Evolutionary conservation across 2,113 vertebrate species (phyloP).

Genomic region (Haemorhous mexicanus): DNA sequence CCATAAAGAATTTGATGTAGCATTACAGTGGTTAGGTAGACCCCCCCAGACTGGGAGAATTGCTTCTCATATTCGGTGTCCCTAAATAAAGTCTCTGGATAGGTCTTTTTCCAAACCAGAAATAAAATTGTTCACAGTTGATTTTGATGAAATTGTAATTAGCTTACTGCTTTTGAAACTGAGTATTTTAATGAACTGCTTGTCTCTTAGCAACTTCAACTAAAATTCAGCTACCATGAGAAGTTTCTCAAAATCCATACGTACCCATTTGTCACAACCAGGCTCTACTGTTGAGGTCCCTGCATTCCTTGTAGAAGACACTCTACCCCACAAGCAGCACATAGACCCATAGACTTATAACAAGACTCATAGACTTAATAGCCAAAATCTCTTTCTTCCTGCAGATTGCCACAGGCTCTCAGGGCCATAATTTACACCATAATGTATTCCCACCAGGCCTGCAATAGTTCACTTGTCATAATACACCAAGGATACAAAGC

Average conservation of each 20-base stretch:
- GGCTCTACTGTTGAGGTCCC: not conserved
- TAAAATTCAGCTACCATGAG: not conserved
- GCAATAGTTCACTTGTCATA: constrained; percentile 17
- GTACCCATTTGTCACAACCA: not conserved
- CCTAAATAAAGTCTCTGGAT: not conserved
- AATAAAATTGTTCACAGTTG: not conserved
- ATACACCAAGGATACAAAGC: not conserved
- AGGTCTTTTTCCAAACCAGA: not conserved
- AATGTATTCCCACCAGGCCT: not conserved
- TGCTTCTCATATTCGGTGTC: not conserved
- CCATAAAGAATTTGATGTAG: not conserved
- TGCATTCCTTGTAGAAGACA: not conserved
- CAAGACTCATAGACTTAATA: not conserved
- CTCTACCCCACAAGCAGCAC: accelerated
- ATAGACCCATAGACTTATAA: not conserved
- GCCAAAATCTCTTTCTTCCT: not conserved
- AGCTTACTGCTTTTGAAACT: not conserved
- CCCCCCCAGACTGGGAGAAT: not conserved
- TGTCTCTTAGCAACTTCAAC: not conserved
- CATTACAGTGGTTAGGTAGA: not conserved
- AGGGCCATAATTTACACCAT: not conserved
- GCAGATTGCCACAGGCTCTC: not conserved
- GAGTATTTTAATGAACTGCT: not conserved
- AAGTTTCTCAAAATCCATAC: not conserved
- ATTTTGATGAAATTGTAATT: not conserved